Conservation (phyloP, 2,113 vertebrate species). For the Genyomyrus donnyi region DNA sequence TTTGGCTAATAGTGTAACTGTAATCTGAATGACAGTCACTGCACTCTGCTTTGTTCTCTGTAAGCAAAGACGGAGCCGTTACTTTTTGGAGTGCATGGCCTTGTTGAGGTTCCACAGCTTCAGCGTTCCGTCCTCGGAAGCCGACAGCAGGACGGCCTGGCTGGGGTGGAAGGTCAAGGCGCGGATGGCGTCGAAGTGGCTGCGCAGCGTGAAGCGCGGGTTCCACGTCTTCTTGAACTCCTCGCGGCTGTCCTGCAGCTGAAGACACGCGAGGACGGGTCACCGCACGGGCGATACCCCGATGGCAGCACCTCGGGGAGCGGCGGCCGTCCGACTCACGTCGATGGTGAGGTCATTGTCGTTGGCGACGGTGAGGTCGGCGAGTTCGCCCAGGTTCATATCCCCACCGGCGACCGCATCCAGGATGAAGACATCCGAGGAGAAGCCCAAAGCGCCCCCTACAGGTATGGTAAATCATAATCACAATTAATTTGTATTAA, state of each 20-base stretch:
- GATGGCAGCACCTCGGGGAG: fast-evolving
- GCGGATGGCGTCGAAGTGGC: constrained; percentile 83
- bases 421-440: constrained; percentile 84
- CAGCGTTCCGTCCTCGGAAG: constrained; percentile 80
- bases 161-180: constrained; percentile 79
- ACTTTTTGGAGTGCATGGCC: constrained; percentile 81
- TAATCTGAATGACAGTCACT: neutral
- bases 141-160: constrained; percentile 74
- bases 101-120: constrained; percentile 93
- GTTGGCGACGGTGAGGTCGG: constrained; percentile 86
- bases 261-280: neutral
- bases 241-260: constrained; percentile 78
- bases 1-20: no score
- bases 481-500: neutral
- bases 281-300: no score
- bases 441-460: constrained; percentile 76
- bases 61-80: constrained; percentile 23
- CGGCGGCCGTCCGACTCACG: constrained; percentile 56
- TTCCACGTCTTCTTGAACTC: constrained; percentile 87
- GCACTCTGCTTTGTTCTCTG: neutral
- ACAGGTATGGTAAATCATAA: constrained; percentile 32
- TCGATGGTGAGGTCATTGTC: constrained; percentile 84
- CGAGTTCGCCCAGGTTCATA: constrained; percentile 86
- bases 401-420: constrained; percentile 77
- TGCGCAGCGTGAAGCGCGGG: constrained; percentile 81